These are phyloP conservation scores for Noctua pronuba DNA, from an alignment of 2,888 invertebrate genomes.

Conservation along the genomic window DNA sequence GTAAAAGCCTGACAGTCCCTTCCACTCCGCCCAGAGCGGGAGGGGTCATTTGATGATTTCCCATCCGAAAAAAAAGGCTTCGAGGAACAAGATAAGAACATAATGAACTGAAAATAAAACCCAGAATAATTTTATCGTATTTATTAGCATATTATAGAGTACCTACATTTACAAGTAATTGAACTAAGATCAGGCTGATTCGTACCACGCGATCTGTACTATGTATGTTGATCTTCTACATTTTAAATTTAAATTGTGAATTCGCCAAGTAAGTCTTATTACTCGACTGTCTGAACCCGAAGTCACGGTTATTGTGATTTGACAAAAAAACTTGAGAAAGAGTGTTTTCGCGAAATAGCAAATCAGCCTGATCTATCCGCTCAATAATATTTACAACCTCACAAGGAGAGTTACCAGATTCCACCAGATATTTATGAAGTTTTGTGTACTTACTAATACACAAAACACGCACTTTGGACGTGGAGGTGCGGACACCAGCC, in stretches of 20 bases:
- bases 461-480: background rate
- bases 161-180: conserved; percentile 73
- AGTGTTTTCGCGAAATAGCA: background rate
- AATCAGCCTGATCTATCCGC: conserved; percentile 36
- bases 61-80: no score
- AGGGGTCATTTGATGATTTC: no score
- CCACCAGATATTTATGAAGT: conserved; percentile 44
- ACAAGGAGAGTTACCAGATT: conserved; percentile 54
- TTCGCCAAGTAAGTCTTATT: background rate
- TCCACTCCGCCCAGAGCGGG: no score
- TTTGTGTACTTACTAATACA: background rate
- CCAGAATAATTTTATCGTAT: conserved; percentile 61
- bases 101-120: conserved; percentile 23
- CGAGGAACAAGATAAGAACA: background rate
- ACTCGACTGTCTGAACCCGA: background rate
- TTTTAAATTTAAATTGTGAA: background rate
- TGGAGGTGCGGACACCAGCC: background rate
- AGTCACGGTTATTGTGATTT: background rate
- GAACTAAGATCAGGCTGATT: conserved; percentile 46
- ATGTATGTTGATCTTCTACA: no score
- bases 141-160: conserved; percentile 78
- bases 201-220: background rate
- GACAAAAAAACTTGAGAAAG: background rate
- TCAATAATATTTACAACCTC: conserved; percentile 66
- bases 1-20: no score